Conservation (phyloP, 2,797 vertebrate species). For the Mormyrops boulengeri region DNA sequence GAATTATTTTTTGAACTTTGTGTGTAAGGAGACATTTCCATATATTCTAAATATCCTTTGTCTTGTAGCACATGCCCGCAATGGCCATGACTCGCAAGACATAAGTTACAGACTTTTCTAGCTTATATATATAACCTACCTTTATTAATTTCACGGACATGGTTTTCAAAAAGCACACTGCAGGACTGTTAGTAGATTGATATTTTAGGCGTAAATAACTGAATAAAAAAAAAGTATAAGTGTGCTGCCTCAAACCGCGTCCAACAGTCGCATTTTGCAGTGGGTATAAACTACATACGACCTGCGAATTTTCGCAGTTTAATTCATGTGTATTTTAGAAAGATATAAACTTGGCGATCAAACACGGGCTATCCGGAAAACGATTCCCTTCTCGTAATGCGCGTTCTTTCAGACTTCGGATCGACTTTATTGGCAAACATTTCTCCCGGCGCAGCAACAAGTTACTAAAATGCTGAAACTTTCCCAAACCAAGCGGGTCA, state of each 20-base stretch:
- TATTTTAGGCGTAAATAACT: neutral
- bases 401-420: neutral
- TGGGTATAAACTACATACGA: neutral
- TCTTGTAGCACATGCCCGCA: neutral
- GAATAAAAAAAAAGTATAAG: neutral
- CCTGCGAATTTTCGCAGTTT: neutral
- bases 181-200: neutral
- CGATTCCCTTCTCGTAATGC: neutral
- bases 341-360: neutral
- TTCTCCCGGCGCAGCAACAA: slow-evolving; percentile 3
- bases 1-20: neutral
- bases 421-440: neutral
- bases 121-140: neutral
- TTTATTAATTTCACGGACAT: neutral
- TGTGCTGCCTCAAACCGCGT: neutral
- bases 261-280: neutral
- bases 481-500: neutral
- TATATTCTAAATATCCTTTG: neutral
- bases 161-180: neutral
- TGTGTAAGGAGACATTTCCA: neutral
- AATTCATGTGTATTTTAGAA: neutral
- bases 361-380: neutral
- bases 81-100: neutral
- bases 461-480: neutral
- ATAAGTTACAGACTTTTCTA: neutral